Base-by-base conservation (phyloP, 2,888 invertebrate species). In the Amblyjoppa fuscipennis region DNA sequence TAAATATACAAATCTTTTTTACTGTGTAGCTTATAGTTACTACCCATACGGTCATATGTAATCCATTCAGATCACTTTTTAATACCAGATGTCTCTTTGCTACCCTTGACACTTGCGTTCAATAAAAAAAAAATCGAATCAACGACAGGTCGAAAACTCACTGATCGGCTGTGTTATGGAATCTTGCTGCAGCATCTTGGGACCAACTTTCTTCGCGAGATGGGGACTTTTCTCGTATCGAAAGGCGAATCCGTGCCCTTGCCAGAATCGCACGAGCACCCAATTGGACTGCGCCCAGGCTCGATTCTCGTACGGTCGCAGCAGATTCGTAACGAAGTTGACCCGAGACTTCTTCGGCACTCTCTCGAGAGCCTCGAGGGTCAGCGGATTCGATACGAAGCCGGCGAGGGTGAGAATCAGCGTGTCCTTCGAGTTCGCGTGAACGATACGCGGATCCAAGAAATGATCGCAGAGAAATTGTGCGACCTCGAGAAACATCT, bases 231-330 rank as follows among this genome's bases (percentile, higher is more conserved):
- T 95, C 3, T 95, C 95, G 88, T 95, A 96, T 7, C 97, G 95
- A 93, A 97, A 98, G 0, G 97, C 98, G 93, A 97, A 98, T 0
- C 98, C 98, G 87, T 96, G 95, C 0, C 98, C 98, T 91, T 98
- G 96, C 98, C 98, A 98, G 91, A 98, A 97, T 75, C 98, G 94
- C 25, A 97, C 96, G 56, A 98, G 94, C 86, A 98, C 96, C 97
- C 98, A 98, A 94, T 98, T 98, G 73, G 97, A 97, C 91, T 98
- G 98, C 20, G 97, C 97, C 97, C 97, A 96, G 1, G 97, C 97
- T 51, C 97, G 95, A 93, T 97, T 97, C 93, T 97, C 97, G 91
- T 98, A 98, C 0, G 98, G 97, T 7, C 96, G 95, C 34, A 98
- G 93, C 83, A 98, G 93, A 81, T 97, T 96, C 53, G 96, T 95